phyloP scores from a whole-genome alignment of 1,140 invertebrate species.

The Euura saliciscinereae region DNA sequence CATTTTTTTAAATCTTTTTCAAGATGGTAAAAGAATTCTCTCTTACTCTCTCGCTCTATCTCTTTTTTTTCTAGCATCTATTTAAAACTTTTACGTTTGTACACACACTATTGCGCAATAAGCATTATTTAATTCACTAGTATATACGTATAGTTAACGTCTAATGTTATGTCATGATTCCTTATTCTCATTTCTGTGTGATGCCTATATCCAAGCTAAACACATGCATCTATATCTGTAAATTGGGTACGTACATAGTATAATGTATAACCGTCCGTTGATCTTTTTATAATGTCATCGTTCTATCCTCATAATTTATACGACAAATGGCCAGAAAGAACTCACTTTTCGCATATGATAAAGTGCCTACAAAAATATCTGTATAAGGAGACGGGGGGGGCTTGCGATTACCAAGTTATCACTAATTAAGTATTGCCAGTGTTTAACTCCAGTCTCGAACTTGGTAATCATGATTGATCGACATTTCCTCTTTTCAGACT shows the following conservation, averaged over 20 bases:
- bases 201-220: constrained; percentile 37
- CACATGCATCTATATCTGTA: constrained; percentile 35
- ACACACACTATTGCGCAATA: constrained; percentile 40
- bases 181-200: constrained; percentile 23
- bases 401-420: constrained; percentile 40
- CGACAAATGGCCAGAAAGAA: constrained; percentile 43
- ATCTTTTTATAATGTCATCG: constrained; percentile 18
- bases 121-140: constrained; percentile 26
- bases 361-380: constrained; percentile 55
- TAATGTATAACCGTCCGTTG: constrained; percentile 13
- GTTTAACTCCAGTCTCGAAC: neutral
- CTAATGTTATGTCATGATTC: constrained; percentile 27
- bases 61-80: constrained; percentile 30
- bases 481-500: neutral
- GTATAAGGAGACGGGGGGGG: constrained; percentile 42
- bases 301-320: neutral
- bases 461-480: neutral
- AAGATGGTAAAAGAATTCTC: constrained; percentile 20
- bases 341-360: constrained; percentile 42
- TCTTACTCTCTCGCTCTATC: constrained; percentile 25
- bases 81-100: constrained; percentile 34
- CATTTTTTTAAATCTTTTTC: neutral
- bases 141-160: constrained; percentile 1
- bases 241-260: constrained; percentile 36
- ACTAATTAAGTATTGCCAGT: neutral